These are phyloP conservation scores for Leuciscus idus DNA, from an alignment of 2,113 vertebrate genomes.

Conservation along the genomic window DNA sequence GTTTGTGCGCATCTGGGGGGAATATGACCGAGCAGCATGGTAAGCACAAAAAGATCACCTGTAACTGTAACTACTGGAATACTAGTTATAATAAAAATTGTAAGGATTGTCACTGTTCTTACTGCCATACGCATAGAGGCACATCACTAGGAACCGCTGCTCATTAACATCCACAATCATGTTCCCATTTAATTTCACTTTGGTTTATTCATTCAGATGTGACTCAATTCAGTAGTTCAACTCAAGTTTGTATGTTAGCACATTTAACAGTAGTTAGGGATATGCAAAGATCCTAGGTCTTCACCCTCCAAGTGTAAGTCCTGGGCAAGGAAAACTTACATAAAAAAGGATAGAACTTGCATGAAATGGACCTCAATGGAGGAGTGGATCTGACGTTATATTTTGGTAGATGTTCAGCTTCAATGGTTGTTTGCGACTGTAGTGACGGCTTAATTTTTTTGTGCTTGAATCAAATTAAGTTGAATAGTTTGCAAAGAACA, in stretches of 20 bases:
- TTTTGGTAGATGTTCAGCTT: background rate
- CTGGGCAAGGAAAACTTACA: background rate
- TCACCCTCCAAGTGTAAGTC: background rate
- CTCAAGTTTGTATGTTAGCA: background rate
- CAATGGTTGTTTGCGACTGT: background rate
- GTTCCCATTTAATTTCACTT: background rate
- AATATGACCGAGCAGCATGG: slow-evolving; percentile 95
- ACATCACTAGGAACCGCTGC: background rate
- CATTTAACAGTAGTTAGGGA: background rate
- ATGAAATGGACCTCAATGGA: background rate
- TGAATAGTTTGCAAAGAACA: background rate
- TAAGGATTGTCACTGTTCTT: background rate
- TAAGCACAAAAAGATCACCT: slow-evolving; percentile 69
- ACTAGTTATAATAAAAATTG: background rate
- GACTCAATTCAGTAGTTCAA: background rate
- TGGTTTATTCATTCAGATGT: slow-evolving; percentile 14
- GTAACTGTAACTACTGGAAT: background rate
- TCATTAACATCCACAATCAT: slow-evolving; percentile 23
- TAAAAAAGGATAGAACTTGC: background rate
- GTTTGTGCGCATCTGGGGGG: slow-evolving; percentile 98
- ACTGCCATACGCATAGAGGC: background rate
- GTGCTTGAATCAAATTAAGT: background rate
- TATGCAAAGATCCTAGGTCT: background rate
- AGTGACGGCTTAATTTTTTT: background rate
- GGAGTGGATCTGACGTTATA: background rate